These are phyloP conservation scores for Saturnia japonica DNA, from an alignment of 2,888 invertebrate species.

Conservation along the genomic window DNA sequence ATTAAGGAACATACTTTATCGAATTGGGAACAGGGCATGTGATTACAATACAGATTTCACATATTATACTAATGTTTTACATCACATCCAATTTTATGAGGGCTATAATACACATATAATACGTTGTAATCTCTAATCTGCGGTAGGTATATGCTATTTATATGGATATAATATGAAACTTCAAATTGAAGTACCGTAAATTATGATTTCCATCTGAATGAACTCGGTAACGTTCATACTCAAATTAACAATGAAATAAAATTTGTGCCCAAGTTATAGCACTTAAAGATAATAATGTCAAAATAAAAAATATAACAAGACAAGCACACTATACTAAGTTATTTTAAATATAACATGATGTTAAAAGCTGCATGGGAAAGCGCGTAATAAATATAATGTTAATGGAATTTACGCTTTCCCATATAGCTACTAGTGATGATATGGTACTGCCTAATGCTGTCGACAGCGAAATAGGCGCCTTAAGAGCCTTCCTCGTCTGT, in stretches of 20 bases:
- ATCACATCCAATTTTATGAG: slow-evolving; percentile 35
- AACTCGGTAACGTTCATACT: slow-evolving; percentile 8
- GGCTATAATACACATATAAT: slow-evolving; percentile 36
- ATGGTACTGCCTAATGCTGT: slow-evolving; percentile 10
- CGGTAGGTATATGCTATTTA: slow-evolving; percentile 13
- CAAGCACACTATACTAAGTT: slow-evolving; percentile 16
- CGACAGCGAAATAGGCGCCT: background rate
- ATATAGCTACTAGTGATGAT: slow-evolving; percentile 3
- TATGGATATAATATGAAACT: background rate
- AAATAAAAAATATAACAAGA: slow-evolving; percentile 48
- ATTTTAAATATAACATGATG: slow-evolving; percentile 20
- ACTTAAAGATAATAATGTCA: slow-evolving; percentile 43
- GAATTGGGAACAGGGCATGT: slow-evolving; percentile 41
- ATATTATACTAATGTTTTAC: slow-evolving; percentile 30
- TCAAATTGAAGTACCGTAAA: background rate
- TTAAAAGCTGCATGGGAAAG: slow-evolving; percentile 19
- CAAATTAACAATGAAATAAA: slow-evolving; percentile 30
- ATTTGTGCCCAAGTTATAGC: slow-evolving; percentile 53
- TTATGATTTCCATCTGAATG: background rate
- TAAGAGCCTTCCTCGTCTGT: background rate
- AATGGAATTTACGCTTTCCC: slow-evolving; percentile 15
- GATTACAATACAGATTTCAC: slow-evolving; percentile 23
- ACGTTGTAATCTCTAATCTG: slow-evolving; percentile 27
- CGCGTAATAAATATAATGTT: slow-evolving; percentile 10
- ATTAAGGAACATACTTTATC: slow-evolving; percentile 70